These are phyloP conservation scores for Eurystomus gularis DNA, from an alignment of 2,113 vertebrate genomes.

Conservation along the genomic window DNA sequence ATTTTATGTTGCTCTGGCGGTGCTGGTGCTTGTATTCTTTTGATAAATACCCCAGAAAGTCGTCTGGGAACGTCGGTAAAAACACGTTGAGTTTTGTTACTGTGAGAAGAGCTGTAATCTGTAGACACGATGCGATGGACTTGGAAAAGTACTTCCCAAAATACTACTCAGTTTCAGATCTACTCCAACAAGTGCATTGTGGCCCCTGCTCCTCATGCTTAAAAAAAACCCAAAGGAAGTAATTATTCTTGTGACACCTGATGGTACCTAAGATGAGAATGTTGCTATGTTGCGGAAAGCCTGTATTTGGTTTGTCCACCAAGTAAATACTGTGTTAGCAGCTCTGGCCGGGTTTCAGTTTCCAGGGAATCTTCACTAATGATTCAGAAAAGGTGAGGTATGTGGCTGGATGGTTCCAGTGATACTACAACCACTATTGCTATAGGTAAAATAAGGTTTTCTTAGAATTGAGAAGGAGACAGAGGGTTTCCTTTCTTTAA, in stretches of 20 bases:
- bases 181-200: background rate
- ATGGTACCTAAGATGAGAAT: background rate
- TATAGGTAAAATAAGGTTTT: background rate
- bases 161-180: background rate
- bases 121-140: accelerated
- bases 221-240: background rate
- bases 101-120: background rate
- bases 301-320: background rate
- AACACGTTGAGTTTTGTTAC: background rate
- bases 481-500: background rate
- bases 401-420: background rate
- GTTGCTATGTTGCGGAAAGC: background rate
- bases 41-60: background rate
- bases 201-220: background rate
- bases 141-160: background rate
- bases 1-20: background rate
- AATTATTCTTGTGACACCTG: background rate
- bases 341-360: background rate
- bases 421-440: background rate
- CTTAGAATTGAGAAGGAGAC: background rate
- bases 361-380: background rate
- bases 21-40: background rate
- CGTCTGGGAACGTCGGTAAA: background rate
- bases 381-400: background rate
- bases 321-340: background rate